Evolutionary conservation across 2,113 vertebrate genomes (phyloP), one percentile per base, ranked within the genome.

Genomic region (Myiopsitta monachus): DNA sequence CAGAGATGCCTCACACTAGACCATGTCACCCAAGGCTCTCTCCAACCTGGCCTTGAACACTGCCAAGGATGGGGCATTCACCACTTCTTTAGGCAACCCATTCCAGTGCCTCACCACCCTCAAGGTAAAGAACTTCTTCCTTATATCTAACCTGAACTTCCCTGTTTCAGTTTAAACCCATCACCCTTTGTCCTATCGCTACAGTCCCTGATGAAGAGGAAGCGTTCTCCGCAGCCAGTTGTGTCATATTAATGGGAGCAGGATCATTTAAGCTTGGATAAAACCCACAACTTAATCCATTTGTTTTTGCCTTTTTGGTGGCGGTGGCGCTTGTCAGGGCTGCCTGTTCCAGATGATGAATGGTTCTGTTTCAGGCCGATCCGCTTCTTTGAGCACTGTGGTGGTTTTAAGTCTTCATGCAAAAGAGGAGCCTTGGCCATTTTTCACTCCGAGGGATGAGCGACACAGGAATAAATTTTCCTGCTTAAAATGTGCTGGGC

Each of bases 401-500:
- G 90, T 92, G 90, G 83, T 96, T 94, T 91, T 83, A 75, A 80
- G 90, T 64, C 93, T 91, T 94, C 92, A 96, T 96, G 95, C 95
- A 96, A 94, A 95, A 95, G 90, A 97, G 94, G 76, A 94, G 49
- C 83, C 66, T 80, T 68, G 92, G 95, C 96, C 94, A 96, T 97
- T 96, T 96, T 97, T 98, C 97, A 97, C 95, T 89, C 24, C 4
- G 89, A 96, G 93, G 76, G 91, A 94, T 92, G 89, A 97, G 94
- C 76, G 83, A 93, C 94, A 80, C 75, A 41, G 80, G 96, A 95
- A 97, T 95, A 96, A 96, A 95, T 97, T 92, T 94, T 95, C 92
- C 95, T 91, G 92, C 91, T 96, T 91, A 95, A 95, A 97, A 97
- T 96, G 55, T 96, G 97, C 97, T 97, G 86, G 97, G 95, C 82